phyloP scores from a whole-genome alignment of 2,113 vertebrate species.

The Syrrhaptes paradoxus region DNA sequence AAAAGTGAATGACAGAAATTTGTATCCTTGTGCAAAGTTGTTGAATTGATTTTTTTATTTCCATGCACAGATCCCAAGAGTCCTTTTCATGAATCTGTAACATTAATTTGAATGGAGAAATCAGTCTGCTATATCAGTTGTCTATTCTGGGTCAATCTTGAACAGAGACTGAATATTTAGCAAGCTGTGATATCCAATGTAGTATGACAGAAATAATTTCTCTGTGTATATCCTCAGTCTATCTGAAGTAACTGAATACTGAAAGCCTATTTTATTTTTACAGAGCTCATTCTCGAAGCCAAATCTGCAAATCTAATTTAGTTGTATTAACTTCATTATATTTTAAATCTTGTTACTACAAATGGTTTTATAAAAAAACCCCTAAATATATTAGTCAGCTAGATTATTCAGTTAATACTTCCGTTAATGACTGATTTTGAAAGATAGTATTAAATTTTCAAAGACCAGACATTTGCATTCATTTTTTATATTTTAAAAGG shows the following conservation, averaged over 20 bases:
- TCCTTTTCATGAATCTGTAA: background rate
- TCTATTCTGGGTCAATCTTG: background rate
- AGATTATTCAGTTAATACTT: background rate
- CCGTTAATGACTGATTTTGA: background rate
- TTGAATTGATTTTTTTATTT: background rate
- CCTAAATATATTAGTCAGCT: background rate
- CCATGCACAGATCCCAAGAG: background rate
- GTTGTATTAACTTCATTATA: background rate
- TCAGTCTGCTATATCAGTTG: background rate
- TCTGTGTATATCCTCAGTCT: background rate
- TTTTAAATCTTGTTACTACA: background rate
- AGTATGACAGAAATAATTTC: background rate
- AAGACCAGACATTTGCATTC: background rate
- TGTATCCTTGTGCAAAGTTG: background rate
- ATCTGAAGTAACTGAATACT: background rate
- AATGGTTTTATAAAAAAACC: background rate
- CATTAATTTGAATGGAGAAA: background rate
- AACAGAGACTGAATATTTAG: background rate
- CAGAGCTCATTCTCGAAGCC: background rate
- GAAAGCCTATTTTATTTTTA: background rate
- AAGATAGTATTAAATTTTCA: background rate
- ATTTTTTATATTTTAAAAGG: background rate
- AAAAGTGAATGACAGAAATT: background rate
- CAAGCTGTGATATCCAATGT: background rate
- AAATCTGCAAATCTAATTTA: background rate